A percentile compares a stretch with the other conserved stretches of the same genome.
Evolutionary conservation across 2,888 invertebrate species (phyloP).

Genomic region (Pseudococcus longispinus): DNA sequence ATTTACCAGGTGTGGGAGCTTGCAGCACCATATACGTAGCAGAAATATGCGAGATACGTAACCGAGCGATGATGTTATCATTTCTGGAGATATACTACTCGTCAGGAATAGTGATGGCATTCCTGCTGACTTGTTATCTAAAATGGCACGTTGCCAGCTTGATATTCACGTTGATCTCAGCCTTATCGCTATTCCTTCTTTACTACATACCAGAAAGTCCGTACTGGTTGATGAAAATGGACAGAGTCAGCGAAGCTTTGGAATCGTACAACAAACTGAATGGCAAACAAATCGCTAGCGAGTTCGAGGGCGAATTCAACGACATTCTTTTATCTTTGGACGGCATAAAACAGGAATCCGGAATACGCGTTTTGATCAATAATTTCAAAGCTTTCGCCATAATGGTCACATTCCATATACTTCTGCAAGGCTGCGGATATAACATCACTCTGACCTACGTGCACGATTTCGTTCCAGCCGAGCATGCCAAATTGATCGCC

Average conservation of each 20-base stretch:
- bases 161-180: constrained; percentile 42
- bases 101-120: constrained; percentile 25
- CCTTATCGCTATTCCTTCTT: background rate
- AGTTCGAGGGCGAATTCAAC: constrained; percentile 17
- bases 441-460: constrained; percentile 38
- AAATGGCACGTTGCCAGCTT: constrained; percentile 30
- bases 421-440: constrained; percentile 47
- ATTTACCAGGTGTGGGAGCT: constrained; percentile 48
- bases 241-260: background rate
- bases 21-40: constrained; percentile 51
- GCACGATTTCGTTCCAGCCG: background rate
- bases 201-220: constrained; percentile 49
- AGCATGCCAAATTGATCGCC: background rate
- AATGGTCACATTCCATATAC: constrained; percentile 27
- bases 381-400: constrained; percentile 50
- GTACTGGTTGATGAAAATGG: constrained; percentile 48
- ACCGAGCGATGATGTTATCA: constrained; percentile 51
- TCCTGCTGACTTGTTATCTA: constrained; percentile 29
- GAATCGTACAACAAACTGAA: background rate
- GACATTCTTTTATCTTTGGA: background rate
- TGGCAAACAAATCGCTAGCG: background rate
- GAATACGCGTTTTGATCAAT: background rate
- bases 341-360: background rate
- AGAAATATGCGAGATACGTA: constrained; percentile 46
- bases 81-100: constrained; percentile 47